Evolutionary conservation across 2,888 invertebrate genomes (phyloP), one percentile per base, ranked within the genome.

Genomic region (Pherbina coryleti): DNA sequence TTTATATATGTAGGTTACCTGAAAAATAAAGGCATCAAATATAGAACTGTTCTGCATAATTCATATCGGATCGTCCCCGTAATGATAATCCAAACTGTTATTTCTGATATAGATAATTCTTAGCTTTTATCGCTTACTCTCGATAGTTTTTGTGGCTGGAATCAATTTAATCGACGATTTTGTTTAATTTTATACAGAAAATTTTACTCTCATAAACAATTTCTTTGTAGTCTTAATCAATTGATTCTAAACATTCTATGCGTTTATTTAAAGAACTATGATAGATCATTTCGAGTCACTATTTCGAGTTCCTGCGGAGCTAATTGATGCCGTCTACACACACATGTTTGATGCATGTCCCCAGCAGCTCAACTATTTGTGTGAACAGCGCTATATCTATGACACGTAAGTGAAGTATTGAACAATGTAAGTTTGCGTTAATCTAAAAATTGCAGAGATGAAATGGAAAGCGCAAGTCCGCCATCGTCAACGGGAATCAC

Each of bases 261-360:
- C 8, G 28, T 19, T 72, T 34, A 34, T 78, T 78, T 74, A 0
- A 69, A 89, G 89, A 82, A 92, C 92, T 76, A 91, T 96, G 89
- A 94, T 96, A 79, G 94, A 95, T 85, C 92, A 94, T 86, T 92
- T 92, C 85, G 91, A 94, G 85, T 91, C 93, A 77, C 91, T 97
- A 77, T 95, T 94, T 84, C 93, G 92, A 88, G 93, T 97, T 72
- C 92, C 96, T 11, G 94, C 95, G 0, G 96, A 96, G 82, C 90
- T 96, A 74, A 91, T 97, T 82, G 96, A 98, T 88, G 95, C 97
- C 86, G 93, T 97, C 8, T 96, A 97, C 89, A 92, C 95, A 14
- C 93, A 95, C 86, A 93, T 98, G 90, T 93, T 96, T 91, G 96
- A 97, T 88, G 92, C 93, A 22, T 94, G 95, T 89, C 97, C 97